phyloP scores from a whole-genome alignment of 2,888 invertebrate genomes.

The Thysanoteuthis rhombus region DNA sequence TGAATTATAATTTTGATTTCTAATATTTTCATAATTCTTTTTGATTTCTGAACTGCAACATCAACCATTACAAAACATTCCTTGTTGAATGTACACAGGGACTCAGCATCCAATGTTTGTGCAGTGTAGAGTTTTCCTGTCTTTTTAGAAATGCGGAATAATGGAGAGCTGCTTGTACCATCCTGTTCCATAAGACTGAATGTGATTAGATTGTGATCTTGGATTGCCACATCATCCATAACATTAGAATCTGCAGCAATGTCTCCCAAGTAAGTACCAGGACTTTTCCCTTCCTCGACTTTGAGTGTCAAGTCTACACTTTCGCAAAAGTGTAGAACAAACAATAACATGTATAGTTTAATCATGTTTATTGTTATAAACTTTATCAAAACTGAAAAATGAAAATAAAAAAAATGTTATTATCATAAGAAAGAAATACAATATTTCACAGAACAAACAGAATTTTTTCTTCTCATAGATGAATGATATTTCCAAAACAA shows the following conservation, averaged over 20 bases:
- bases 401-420: no score
- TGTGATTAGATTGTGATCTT: background rate
- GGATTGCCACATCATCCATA: background rate
- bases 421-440: no score
- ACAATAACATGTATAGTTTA: no score
- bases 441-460: no score
- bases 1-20: background rate
- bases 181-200: background rate
- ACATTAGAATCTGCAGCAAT: background rate
- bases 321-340: background rate
- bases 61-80: background rate
- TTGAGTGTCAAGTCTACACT: background rate
- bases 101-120: background rate
- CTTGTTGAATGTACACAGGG: background rate
- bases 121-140: background rate
- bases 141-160: background rate
- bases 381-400: no score
- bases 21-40: background rate
- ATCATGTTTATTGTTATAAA: no score
- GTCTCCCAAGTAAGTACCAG: background rate
- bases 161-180: background rate
- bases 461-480: no score
- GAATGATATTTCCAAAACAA: no score
- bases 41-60: background rate
- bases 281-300: background rate